Base-by-base conservation (phyloP, 2,888 invertebrate genomes). In the Trichogramma dendrolimi region DNA sequence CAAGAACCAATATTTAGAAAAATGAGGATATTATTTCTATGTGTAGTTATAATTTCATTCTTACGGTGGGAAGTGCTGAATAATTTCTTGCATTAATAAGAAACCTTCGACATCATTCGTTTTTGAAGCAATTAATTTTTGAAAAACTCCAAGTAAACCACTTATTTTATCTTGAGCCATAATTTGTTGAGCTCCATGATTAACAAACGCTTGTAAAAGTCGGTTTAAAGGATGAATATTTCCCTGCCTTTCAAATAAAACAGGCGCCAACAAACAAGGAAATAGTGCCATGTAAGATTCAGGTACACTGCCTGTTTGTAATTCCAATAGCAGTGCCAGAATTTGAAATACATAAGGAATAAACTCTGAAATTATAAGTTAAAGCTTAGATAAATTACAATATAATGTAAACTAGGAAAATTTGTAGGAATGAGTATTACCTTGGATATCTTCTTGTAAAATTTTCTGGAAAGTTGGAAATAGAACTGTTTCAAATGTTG, bases 331-430 rank as follows among this genome's bases (percentile, higher is more conserved):
- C 27, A 97, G 82, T 0, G 96, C 94, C 48, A 98, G 82, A 81
- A 99, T 89, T 91, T 99, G 99, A 79, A 99, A 97, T 53, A 96
- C 94, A 80, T 99, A 99, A 0, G 98, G 98, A 81, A 97, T 92
- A 82, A 99, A 97, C 79, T 98, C 98, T 87, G 84, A 40, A 79
- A 83, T 63, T 70, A 64, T 58, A 62, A 55, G 46, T 50, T 14
- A 10, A 4, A 14, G 27, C 2, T 27, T 49, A 38, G 8, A 58
- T 55, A 63, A 60, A 51, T 38, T 3, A 6, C 47, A 27, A 1
- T 50, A 38, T 27, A 41, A 8, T 48, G 14, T 61, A 27, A 44
- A 27, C 3, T 27, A 27, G 27, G 2, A 27, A 27, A 27, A 27
- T 27, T 27, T 27, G 27, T 2, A 27, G 27, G 27, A 27, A 27